These are phyloP conservation scores for Caranx melampygus DNA, from an alignment of 2,113 vertebrate species.

Conservation along the genomic window DNA sequence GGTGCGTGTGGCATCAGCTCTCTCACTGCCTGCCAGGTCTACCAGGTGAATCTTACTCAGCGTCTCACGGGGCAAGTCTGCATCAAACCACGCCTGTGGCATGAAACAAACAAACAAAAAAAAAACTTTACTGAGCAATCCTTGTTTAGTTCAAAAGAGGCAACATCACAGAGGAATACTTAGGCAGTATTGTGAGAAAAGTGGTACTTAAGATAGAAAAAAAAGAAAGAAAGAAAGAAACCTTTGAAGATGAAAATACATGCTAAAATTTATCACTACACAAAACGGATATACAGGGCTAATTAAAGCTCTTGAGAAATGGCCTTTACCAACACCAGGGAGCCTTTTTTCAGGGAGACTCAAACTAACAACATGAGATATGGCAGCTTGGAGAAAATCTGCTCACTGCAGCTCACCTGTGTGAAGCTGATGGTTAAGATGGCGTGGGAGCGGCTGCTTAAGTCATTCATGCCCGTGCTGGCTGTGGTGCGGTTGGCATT, in stretches of 20 bases:
- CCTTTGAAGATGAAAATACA: slow-evolving; percentile 52
- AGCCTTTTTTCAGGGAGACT: slow-evolving; percentile 17
- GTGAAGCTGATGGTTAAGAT: slow-evolving; percentile 98
- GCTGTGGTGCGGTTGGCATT: slow-evolving; percentile 91
- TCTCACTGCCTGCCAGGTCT: slow-evolving; percentile 95
- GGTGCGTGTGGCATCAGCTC: slow-evolving; percentile 88
- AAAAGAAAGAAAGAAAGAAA: slow-evolving; percentile 16
- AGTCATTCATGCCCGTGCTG: slow-evolving; percentile 92
- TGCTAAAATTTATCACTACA: slow-evolving; percentile 15
- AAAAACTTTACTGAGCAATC: slow-evolving; percentile 14
- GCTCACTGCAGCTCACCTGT: slow-evolving; percentile 82
- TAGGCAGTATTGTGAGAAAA: slow-evolving; percentile 13
- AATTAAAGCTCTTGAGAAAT: slow-evolving; percentile 49
- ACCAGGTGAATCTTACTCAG: slow-evolving; percentile 98
- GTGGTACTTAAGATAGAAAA: slow-evolving; percentile 18
- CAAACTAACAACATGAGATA: background rate
- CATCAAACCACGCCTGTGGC: slow-evolving; percentile 91
- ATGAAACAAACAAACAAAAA: slow-evolving; percentile 10
- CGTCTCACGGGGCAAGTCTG: slow-evolving; percentile 91
- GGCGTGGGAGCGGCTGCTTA: slow-evolving; percentile 93
- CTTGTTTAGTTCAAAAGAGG: slow-evolving; percentile 33
- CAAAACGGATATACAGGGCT: slow-evolving; percentile 38
- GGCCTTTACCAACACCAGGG: slow-evolving; percentile 12
- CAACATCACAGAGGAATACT: slow-evolving; percentile 42
- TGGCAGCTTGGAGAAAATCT: background rate